Base-by-base conservation (phyloP, 2,113 vertebrate genomes). In the Sorex araneus region DNA sequence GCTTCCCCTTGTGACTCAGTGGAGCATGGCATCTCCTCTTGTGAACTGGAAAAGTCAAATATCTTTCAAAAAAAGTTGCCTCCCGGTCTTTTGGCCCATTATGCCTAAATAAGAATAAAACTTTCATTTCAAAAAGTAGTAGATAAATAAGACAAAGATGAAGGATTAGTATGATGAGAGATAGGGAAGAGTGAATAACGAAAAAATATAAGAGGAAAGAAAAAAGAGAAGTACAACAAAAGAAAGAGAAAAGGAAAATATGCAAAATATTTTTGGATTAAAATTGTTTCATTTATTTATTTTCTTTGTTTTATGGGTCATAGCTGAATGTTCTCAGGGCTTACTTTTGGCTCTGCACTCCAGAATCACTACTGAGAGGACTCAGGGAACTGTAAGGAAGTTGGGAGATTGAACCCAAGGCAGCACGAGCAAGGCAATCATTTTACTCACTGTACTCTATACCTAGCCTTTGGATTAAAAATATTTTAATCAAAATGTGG, bases 101-200 rank as follows among this genome's bases (percentile, higher is more conserved):
- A 63, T 28, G 36, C 12, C 27, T 69, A 21, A 89, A 73, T 74
- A 54, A 86, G 25, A 79, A 57, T 67, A 54, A 86, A 81, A 77
- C 5, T 3, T 64, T 25, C 9, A 43, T 13, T 85, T 82, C 86
- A 8, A 27, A 71, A 83, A 8, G 36, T 74, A 45, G 36, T 45
- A 27, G 3, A 12, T 77, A 25, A 70, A 45, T 32, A 45, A 32
- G 28, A 57, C 11, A 12, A 78, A 66, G 54, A 40, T 25, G 32
- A 74, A 54, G 54, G 11, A 18, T 76, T 15, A 32, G 4, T 15
- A 60, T 4, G 13, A 54, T 2, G 16, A 63, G 6, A 27, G 13
- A 3, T 23, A 60, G 6, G 36, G 43, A 30, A 5, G 43, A 40
- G 12, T 5, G 28, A 50, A 70, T 23, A 4, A 43, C 34, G 40